Evolutionary conservation across 1,140 invertebrate genomes (phyloP), one percentile per base, ranked within the genome.

Genomic region (Eumaeus atala): DNA sequence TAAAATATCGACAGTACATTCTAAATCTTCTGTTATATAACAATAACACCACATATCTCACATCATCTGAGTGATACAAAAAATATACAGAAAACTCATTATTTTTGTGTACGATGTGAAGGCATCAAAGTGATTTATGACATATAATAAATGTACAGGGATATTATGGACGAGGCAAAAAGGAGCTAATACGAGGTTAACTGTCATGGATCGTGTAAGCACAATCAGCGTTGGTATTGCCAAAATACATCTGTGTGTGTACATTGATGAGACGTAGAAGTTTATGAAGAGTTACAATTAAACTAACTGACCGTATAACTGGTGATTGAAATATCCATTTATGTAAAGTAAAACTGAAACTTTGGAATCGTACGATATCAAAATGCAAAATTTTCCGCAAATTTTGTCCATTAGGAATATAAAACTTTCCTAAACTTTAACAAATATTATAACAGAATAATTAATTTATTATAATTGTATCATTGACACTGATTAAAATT

Each of bases 131-230:
- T 44, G 40, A 44, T 44, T 44, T 44, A 44, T 44, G 40, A 44
- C 40, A 44, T 12, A 44, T 44, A 44, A 44, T 44, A 44, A 44
- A 44, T 44, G 40, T 44, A 44, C 40, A 14, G 40, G 40, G 40
- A 44, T 44, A 40, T 40, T 40, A 44, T 44, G 40, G 40, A 44
- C 40, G 40, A 44, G 40, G 40, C 40, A 44, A 44, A 44, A 44
- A 17, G 40, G 14, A 44, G 7, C 38, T 40, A 40, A 40, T 16
- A 44, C 40, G 17, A 44, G 40, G 40, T 44, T 14, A 44, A 14
- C 40, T 18, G 40, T 44, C 14, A 16, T 9, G 38, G 14, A n/a
- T 40, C 12, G n/a, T 40, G 38, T 40, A 14, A n/a, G 38, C 38
- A 40, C 38, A 38, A 38, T 38, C 38, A 40, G 38, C 38, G 12